Conservation (phyloP, 2,113 vertebrate genomes). For the Hemicordylus capensis region DNA sequence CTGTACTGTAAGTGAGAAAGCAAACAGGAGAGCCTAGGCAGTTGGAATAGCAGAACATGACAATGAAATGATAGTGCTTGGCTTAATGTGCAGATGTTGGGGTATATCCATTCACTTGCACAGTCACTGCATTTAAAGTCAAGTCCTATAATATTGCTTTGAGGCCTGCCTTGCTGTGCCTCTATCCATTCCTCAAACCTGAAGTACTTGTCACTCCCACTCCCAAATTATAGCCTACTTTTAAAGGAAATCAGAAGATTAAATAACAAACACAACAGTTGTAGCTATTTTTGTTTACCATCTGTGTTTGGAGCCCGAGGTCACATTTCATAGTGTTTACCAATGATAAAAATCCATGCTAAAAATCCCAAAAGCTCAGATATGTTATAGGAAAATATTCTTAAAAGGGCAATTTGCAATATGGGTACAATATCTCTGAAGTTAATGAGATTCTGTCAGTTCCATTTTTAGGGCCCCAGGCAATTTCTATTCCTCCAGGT, state of each 20-base stretch:
- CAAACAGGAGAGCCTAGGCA: neutral
- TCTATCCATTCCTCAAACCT: neutral
- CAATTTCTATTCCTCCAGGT: neutral
- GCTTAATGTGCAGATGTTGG: neutral
- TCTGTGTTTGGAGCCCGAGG: neutral
- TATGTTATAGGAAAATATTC: neutral
- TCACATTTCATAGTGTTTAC: neutral
- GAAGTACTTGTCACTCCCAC: neutral
- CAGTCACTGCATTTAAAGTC: neutral
- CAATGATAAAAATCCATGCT: neutral
- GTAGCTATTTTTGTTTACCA: slow-evolving; percentile 5
- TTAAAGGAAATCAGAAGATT: neutral
- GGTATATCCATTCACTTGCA: neutral
- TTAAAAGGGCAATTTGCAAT: neutral
- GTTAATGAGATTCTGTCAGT: neutral
- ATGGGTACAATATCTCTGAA: no score
- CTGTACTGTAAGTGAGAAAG: neutral
- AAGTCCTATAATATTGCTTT: neutral
- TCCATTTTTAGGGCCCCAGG: neutral
- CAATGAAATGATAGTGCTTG: neutral
- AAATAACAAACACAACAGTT: slow-evolving; percentile 5
- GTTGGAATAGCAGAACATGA: neutral
- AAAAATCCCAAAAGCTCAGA: neutral
- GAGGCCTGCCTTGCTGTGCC: neutral
- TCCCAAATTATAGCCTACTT: neutral